Evolutionary conservation across 2,888 invertebrate species (phyloP), one percentile per base, ranked within the genome.

Genomic region (Polia nebulosa): DNA sequence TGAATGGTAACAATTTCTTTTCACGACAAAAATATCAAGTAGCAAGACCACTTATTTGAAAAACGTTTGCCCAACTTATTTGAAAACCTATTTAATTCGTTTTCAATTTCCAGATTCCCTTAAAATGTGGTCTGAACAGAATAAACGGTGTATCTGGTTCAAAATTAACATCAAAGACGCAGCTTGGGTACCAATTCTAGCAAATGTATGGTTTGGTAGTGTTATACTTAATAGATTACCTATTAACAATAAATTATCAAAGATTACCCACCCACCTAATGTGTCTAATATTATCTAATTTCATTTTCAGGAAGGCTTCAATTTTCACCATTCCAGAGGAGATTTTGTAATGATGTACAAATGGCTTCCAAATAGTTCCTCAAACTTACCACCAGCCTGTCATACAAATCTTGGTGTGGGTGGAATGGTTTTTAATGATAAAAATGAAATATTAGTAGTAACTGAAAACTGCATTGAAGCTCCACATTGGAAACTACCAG

Each of bases 401-500:
- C 98, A 98, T 88, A 98, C 98, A 81, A 91, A 95, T 89, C 78
- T 96, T 83, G 99, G 99, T 53, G 98, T 98, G 8, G 99, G 98
- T 39, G 98, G 98, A 8, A 96, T 99, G 80, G 98, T 99, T 9
- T 96, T 98, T 0, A 98, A 98, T 91, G 96, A 97, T 8, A 95
- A 97, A 11, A 96, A 97, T 64, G 96, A 98, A 93, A 93, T 99
- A 62, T 95, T 99, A 60, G 98, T 98, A 25, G 98, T 99, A 0
- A 96, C 97, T 80, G 99, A 99, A 88, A 97, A 97, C 86, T 96
- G 96, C 86, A 92, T 95, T 68, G 89, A 95, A 22, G 86, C 89
- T 53, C 94, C 96, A 5, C 96, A 97, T 86, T 99, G 98, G 98
- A 99, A 99, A 94, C 94, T 99, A 9, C 99, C 99, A 20, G 99